phyloP scores from a whole-genome alignment of 2,888 invertebrate genomes.

The Aplocera efformata region DNA sequence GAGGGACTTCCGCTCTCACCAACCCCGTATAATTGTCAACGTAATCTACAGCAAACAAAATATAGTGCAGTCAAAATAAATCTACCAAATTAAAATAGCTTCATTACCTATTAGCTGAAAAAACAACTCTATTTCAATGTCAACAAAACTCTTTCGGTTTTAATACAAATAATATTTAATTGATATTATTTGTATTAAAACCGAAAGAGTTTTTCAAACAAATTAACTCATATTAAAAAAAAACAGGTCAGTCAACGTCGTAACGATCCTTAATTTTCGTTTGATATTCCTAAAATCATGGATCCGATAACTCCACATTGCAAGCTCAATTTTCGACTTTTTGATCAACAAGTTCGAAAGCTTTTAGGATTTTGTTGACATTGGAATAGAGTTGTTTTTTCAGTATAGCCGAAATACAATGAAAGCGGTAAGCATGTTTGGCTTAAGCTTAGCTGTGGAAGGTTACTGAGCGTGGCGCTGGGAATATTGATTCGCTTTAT shows the following conservation, averaged over 20 bases:
- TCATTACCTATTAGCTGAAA: too few relatives aligned
- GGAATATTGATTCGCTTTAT: slow-evolving; percentile 61
- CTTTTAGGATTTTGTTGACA: slow-evolving; percentile 16
- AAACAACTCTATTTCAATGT: slow-evolving; percentile 3
- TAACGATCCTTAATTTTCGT: slow-evolving; percentile 55
- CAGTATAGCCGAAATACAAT: slow-evolving; percentile 39
- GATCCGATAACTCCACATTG: slow-evolving; percentile 58
- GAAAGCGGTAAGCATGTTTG: slow-evolving; percentile 53
- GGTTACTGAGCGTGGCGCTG: slow-evolving; percentile 53
- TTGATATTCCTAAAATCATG: slow-evolving; percentile 57
- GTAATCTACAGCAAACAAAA: too few relatives aligned
- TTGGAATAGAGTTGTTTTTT: slow-evolving; percentile 5
- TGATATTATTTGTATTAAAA: too few relatives aligned
- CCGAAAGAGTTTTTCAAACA: too few relatives aligned
- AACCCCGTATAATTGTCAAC: too few relatives aligned
- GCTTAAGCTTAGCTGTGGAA: slow-evolving; percentile 46
- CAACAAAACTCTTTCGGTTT: slow-evolving; percentile 19
- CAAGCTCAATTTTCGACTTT: slow-evolving; percentile 55
- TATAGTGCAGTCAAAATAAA: too few relatives aligned
- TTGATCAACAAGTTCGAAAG: slow-evolving; percentile 15
- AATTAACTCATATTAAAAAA: slow-evolving; percentile 31
- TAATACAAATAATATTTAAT: too few relatives aligned
- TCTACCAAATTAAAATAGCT: too few relatives aligned
- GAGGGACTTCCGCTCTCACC: too few relatives aligned
- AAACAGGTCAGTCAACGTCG: slow-evolving; percentile 50